phyloP scores from a whole-genome alignment of 2,797 vertebrate genomes.

The Lacerta agilis region DNA sequence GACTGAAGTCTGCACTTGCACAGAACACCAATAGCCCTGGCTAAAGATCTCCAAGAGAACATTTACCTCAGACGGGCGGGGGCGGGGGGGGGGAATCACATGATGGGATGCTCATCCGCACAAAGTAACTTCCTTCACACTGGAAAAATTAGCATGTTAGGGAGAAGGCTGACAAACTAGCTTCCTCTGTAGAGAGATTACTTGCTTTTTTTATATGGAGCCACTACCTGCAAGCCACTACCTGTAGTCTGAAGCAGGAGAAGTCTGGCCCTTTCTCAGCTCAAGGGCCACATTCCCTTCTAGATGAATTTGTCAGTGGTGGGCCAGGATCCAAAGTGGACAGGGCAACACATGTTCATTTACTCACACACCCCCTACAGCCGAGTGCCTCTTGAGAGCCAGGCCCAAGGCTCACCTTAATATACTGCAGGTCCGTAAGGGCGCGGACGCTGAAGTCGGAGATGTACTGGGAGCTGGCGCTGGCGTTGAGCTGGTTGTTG shows the following conservation, averaged over 20 bases:
- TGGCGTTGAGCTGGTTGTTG: slow-evolving; percentile 85
- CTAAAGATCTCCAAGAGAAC: neutral
- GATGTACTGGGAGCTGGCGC: slow-evolving; percentile 80
- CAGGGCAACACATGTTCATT: neutral
- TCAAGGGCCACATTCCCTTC: no score
- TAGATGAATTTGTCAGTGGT: no score
- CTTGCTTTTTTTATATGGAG: no score
- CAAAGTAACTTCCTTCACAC: neutral
- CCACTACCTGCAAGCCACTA: no score
- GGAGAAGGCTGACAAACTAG: neutral
- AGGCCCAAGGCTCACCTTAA: slow-evolving; percentile 83
- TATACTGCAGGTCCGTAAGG: slow-evolving; percentile 89
- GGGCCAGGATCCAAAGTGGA: neutral
- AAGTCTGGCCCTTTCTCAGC: no score
- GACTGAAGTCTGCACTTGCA: neutral
- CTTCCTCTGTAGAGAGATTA: neutral
- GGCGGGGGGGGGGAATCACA: neutral
- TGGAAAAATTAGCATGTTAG: neutral
- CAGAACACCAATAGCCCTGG: neutral
- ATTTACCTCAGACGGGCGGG: neutral
- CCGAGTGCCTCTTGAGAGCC: no score
- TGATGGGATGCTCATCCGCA: no score
- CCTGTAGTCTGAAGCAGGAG: no score
- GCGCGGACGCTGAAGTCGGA: slow-evolving; percentile 94
- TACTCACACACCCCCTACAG: no score